Evolutionary conservation across 2,113 vertebrate genomes (phyloP).

Genomic region (Coregonus clupeaformis): DNA sequence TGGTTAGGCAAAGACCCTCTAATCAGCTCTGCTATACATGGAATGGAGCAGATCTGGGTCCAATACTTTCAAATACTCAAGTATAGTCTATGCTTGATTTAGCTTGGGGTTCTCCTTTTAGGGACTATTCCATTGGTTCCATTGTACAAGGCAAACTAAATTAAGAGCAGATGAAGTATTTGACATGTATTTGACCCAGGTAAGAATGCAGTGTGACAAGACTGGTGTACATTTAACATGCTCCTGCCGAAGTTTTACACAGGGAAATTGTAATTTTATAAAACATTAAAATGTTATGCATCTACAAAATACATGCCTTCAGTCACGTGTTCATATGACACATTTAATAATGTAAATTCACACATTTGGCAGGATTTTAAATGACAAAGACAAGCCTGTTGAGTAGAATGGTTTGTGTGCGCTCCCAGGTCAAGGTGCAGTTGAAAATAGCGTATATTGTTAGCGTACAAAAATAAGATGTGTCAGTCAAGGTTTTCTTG

Average conservation of each 20-base stretch:
- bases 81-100: no score
- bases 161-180: no score
- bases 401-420: not conserved
- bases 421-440: not conserved
- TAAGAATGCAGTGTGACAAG: not conserved
- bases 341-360: not conserved
- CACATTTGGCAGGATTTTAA: not conserved
- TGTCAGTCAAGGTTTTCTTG: not conserved
- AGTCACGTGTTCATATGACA: not conserved
- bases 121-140: no score
- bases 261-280: not conserved
- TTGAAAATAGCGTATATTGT: not conserved
- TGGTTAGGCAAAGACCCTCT: no score
- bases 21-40: no score
- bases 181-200: no score
- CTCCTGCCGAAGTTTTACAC: not conserved
- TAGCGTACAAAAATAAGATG: not conserved
- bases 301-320: not conserved
- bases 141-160: no score
- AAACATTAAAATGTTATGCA: not conserved
- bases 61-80: no score
- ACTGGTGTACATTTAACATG: not conserved
- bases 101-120: no score
- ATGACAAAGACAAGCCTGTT: not conserved
- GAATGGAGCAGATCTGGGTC: no score